Percentiles rank a stretch among this genome's conserved stretches.
Evolutionary conservation across 2,888 invertebrate species (phyloP).

Genomic region (Hemithea aestivaria): DNA sequence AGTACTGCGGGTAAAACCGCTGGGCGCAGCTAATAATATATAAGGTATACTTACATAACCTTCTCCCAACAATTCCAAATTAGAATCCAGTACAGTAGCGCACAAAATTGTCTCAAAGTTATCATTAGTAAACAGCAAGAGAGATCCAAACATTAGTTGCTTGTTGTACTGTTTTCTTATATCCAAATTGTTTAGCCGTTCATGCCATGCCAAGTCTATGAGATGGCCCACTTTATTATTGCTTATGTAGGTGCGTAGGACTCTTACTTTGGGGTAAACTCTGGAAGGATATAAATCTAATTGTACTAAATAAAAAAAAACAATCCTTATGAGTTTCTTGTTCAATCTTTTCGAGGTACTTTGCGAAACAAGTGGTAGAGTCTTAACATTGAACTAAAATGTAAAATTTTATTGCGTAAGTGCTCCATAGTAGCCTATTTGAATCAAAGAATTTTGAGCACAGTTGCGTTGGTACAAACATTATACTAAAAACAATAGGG

Average conservation of each 20-base stretch:
- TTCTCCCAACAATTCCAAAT: conserved; percentile 57
- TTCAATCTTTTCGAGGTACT: too few species aligned
- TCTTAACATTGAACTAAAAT: too few species aligned
- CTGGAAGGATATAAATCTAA: conserved; percentile 43
- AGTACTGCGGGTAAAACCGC: too few species aligned
- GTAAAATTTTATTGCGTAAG: too few species aligned
- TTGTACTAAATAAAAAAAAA: conserved; percentile 1
- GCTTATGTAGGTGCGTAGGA: conserved; percentile 56
- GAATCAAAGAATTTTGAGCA: too few species aligned
- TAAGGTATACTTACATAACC: conserved; percentile 81
- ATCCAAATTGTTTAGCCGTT: conserved; percentile 35
- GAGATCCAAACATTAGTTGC: conserved; percentile 84
- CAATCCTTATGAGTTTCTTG: too few species aligned
- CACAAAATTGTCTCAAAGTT: conserved; percentile 84
- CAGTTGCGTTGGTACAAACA: too few species aligned
- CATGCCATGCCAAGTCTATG: conserved; percentile 57
- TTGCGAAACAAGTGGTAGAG: too few species aligned
- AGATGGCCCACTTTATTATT: conserved; percentile 66
- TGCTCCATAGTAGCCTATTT: too few species aligned
- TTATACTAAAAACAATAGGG: too few species aligned
- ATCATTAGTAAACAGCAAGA: conserved; percentile 85
- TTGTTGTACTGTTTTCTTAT: conserved; percentile 57
- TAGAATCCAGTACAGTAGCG: conserved; percentile 81
- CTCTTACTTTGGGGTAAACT: conserved; percentile 68
- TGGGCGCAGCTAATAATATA: too few species aligned